Base-by-base conservation (phyloP, 2,888 invertebrate species). In the Leptinotarsa peninsularis region DNA sequence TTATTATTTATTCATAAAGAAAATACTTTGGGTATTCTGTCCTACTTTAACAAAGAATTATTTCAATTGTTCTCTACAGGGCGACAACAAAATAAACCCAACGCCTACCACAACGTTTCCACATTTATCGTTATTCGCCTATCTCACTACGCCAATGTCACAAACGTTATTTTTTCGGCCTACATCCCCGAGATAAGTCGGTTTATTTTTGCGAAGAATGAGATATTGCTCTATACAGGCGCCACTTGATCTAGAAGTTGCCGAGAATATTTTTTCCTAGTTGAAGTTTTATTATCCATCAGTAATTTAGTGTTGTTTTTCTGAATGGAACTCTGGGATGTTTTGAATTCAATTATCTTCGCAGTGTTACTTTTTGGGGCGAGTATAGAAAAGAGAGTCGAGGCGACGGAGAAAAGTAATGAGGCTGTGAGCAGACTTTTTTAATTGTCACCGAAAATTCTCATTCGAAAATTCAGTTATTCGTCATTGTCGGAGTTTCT, bases 141-240 rank as follows among this genome's bases (percentile, higher is more conserved):
- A 66, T 56, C 43, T 50, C 13, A 49, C 43, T 72, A 68, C 77
- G 77, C 74, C 73, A 14, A 72, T 77, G 76, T 52, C 83, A 85
- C 83, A 75, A 80, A 82, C 84, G 84, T 83, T 85, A 85, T 86
- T 86, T 86, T 87, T 87, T 85, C 86, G 85, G 83, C 85, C 86
- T 85, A 86, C 83, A 85, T 87, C 83, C 81, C 79, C 78, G 76
- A 85, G 86, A 87, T 86, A 87, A 87, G 86, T 86, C 86, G 83
- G 85, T 86, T 85, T 87, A 87, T 87, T 87, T 87, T 85, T 85
- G 85, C 83, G 82, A 80, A 80, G 85, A 84, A 86, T 86, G 86
- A 87, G 85, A 86, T 86, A 87, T 85, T 81, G 85, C 83, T 76
- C 81, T 82, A 82, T 83, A 79, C 83, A 83, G 85, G 85, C 85